Evolutionary conservation across 2,113 vertebrate species (phyloP).

Genomic region (Baryphthengus martii): DNA sequence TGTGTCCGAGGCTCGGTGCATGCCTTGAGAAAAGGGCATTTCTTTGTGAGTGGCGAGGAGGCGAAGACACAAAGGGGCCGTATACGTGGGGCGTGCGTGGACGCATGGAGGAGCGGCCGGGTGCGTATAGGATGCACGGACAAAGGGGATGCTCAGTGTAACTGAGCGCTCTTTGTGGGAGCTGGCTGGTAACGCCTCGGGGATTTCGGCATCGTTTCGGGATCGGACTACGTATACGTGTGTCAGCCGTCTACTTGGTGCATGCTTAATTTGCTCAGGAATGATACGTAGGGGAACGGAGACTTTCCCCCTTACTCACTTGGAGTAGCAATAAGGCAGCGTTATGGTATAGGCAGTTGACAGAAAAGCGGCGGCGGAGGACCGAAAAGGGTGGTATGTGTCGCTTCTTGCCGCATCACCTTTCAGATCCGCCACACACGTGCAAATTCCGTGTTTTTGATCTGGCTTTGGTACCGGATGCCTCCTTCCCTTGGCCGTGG

Average conservation of each 20-base stretch:
- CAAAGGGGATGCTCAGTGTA: constrained; percentile 23
- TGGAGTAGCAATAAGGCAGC: not conserved
- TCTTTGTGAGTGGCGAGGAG: not conserved
- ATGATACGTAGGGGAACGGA: not conserved
- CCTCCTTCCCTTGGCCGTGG: not conserved
- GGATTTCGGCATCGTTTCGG: not conserved
- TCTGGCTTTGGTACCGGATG: not conserved
- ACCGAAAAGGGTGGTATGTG: not conserved
- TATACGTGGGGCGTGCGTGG: constrained; percentile 19
- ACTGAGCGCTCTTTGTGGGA: not conserved
- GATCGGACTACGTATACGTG: not conserved
- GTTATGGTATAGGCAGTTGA: not conserved
- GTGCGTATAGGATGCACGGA: constrained; percentile 14
- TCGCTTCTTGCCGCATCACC: not conserved
- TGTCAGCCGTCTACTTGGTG: not conserved
- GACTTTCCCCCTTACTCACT: not conserved
- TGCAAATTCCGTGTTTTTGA: not conserved
- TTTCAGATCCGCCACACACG: not conserved
- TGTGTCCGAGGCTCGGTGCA: not conserved
- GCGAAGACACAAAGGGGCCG: constrained; percentile 34
- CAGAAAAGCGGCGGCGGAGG: not conserved
- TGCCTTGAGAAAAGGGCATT: not conserved
- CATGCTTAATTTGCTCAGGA: not conserved
- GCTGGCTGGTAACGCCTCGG: not conserved
- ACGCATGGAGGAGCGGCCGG: constrained; percentile 31